Percentiles rank a stretch among this genome's conserved stretches.
phyloP scores from a whole-genome alignment of 2,113 vertebrate genomes.

The Sisor rabdophorus region DNA sequence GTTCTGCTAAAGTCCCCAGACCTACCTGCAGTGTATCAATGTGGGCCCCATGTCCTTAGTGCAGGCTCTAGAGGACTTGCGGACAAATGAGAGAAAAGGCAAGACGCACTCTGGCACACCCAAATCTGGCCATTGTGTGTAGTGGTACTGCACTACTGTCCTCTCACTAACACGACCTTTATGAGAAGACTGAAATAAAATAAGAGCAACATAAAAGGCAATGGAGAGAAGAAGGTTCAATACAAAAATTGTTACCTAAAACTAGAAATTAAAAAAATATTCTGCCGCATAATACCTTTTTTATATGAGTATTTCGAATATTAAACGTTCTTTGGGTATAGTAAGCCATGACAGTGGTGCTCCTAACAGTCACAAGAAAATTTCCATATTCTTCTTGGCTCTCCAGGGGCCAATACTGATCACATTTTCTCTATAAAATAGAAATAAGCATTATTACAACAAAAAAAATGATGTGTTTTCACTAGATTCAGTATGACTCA shows the following conservation, averaged over 20 bases:
- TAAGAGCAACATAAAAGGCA: neutral
- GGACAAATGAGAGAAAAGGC: slow-evolving; percentile 87
- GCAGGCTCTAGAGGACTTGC: slow-evolving; percentile 78
- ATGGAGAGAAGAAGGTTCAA: neutral
- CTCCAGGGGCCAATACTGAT: slow-evolving; percentile 71
- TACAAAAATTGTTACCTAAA: neutral
- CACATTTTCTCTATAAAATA: slow-evolving; percentile 73
- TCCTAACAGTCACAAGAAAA: slow-evolving; percentile 84
- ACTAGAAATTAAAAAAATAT: neutral
- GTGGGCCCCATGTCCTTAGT: slow-evolving; percentile 75
- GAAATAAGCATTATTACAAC: neutral
- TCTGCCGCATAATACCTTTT: slow-evolving; percentile 74
- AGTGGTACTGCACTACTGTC: slow-evolving; percentile 85
- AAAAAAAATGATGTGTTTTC: neutral
- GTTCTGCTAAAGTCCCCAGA: neutral
- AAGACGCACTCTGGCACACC: slow-evolving; percentile 86
- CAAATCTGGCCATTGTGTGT: slow-evolving; percentile 98
- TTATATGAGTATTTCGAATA: slow-evolving; percentile 79
- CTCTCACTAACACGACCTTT: slow-evolving; percentile 79
- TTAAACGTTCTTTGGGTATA: slow-evolving; percentile 88
- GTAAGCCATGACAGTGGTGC: slow-evolving; percentile 76
- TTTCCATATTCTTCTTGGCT: slow-evolving; percentile 87
- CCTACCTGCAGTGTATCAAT: slow-evolving; percentile 93
- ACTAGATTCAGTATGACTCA: neutral
- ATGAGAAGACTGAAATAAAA: slow-evolving; percentile 79